Evolutionary conservation across 2,888 invertebrate species (phyloP).

Genomic region (Brenthis hecate): DNA sequence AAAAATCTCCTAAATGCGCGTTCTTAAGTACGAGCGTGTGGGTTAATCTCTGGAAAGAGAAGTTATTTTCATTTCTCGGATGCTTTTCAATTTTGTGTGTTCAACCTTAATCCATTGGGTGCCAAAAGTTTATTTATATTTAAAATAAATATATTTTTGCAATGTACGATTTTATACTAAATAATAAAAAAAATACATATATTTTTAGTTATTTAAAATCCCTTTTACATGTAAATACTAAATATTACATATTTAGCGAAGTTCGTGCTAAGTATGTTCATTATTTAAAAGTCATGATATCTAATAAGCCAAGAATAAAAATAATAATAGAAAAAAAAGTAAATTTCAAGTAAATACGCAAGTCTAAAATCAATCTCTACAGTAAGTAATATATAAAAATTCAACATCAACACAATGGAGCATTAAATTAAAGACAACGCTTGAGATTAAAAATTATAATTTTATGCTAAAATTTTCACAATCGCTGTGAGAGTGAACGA

Average conservation of each 20-base stretch:
- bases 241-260: too few species aligned
- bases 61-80: slow-evolving; percentile 25
- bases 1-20: slow-evolving; percentile 13
- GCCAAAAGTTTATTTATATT: slow-evolving; percentile 6
- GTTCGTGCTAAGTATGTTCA: too few species aligned
- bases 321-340: too few species aligned
- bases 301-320: too few species aligned
- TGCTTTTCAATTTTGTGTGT: slow-evolving; percentile 23
- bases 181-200: too few species aligned
- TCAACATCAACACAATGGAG: neutral
- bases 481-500: slow-evolving; percentile 50
- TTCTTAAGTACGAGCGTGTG: slow-evolving; percentile 20
- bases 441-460: neutral
- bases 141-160: neutral
- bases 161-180: neutral
- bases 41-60: slow-evolving; percentile 20
- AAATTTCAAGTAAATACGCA: too few species aligned
- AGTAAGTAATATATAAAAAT: too few species aligned
- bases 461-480: slow-evolving; percentile 20
- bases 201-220: too few species aligned
- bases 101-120: slow-evolving; percentile 20
- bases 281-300: too few species aligned
- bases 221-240: too few species aligned
- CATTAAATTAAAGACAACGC: neutral
- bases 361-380: too few species aligned